Conservation (phyloP, 2,797 vertebrate species). For the Hapalemur alaotrensis region DNA sequence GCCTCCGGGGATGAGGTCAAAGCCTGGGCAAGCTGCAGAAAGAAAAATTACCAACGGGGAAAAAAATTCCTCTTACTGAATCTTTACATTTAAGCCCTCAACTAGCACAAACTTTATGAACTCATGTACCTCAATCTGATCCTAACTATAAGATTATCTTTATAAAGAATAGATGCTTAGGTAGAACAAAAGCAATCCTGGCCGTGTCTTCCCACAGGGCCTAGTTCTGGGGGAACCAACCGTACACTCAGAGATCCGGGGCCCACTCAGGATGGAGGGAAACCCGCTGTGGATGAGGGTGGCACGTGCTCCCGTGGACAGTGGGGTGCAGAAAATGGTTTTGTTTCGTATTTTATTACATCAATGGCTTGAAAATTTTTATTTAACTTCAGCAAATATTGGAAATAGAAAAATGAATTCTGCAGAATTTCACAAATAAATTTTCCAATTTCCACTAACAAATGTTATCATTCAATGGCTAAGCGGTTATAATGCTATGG, state of each 20-base stretch:
- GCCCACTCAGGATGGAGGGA: background rate
- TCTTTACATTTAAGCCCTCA: background rate
- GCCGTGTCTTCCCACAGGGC: background rate
- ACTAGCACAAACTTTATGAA: rapidly evolving
- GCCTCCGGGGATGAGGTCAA: background rate
- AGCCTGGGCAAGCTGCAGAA: background rate
- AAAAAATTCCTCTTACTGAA: no score
- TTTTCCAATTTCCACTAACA: constrained; percentile 83
- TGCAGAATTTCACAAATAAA: constrained; percentile 87
- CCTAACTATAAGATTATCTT: background rate
- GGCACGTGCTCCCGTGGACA: background rate
- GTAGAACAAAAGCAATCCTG: background rate
- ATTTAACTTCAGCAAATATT: constrained; percentile 87
- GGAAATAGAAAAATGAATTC: constrained; percentile 89
- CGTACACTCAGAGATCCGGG: rapidly evolving
- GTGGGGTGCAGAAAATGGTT: background rate
- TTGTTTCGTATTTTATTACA: constrained; percentile 82
- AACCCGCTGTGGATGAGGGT: background rate
- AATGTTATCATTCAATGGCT: constrained; percentile 84
- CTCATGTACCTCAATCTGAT: background rate
- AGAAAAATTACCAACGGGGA: background rate
- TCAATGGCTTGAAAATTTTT: constrained; percentile 87
- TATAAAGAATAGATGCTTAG: rapidly evolving
- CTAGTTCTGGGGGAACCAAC: rapidly evolving
- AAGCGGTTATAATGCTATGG: constrained; percentile 87